Evolutionary conservation across 1,140 invertebrate species (phyloP).

Genomic region (Monochamus saltuarius): DNA sequence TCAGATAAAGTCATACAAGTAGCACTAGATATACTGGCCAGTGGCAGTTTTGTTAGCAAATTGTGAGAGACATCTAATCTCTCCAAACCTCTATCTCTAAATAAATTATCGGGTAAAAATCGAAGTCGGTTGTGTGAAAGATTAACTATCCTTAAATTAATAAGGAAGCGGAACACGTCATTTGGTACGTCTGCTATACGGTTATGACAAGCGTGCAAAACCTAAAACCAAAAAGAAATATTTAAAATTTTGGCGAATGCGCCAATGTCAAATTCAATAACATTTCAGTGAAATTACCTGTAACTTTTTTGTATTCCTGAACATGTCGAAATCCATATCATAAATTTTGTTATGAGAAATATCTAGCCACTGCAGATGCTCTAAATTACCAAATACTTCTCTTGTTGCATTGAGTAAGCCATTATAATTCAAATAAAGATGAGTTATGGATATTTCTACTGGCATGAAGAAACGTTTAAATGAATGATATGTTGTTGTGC

Average conservation of each 20-base stretch:
- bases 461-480: constrained; percentile 80
- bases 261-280: too few species aligned
- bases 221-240: constrained; percentile 54
- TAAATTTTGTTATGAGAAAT: constrained; percentile 74
- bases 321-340: constrained; percentile 80
- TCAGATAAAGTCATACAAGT: constrained; percentile 70
- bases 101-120: constrained; percentile 74
- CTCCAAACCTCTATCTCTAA: constrained; percentile 71
- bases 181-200: constrained; percentile 71
- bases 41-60: constrained; percentile 73
- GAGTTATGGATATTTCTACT: constrained; percentile 75
- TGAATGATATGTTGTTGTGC: constrained; percentile 81
- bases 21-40: constrained; percentile 65
- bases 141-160: constrained; percentile 72
- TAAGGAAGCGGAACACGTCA: constrained; percentile 71
- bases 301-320: constrained; percentile 74
- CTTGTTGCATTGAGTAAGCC: constrained; percentile 71
- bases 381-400: constrained; percentile 78
- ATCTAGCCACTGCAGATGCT: constrained; percentile 78
- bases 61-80: constrained; percentile 78
- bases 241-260: background rate
- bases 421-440: constrained; percentile 77
- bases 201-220: constrained; percentile 74
- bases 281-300: constrained; percentile 56
- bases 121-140: constrained; percentile 76